phyloP scores from a whole-genome alignment of 2,888 invertebrate species.

The Zhengitettix transpicula region DNA sequence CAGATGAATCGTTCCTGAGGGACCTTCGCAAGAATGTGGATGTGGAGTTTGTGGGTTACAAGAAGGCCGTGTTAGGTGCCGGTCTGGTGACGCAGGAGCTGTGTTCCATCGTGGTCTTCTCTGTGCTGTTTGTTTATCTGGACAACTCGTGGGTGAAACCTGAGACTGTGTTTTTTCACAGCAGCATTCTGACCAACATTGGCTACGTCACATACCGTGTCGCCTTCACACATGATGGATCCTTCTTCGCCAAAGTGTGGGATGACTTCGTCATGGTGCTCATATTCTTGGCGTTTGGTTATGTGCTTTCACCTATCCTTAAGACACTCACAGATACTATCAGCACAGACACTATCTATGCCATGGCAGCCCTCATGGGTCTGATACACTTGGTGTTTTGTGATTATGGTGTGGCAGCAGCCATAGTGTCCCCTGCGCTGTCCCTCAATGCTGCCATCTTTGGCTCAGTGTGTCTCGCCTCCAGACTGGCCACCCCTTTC shows the following conservation, averaged over 20 bases:
- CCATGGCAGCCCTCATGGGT: slow-evolving; percentile 78
- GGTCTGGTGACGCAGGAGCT: slow-evolving; percentile 66
- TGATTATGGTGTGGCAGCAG: slow-evolving; percentile 77
- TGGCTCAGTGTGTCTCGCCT: slow-evolving; percentile 87
- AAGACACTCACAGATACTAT: slow-evolving; percentile 92
- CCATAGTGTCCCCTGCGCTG: slow-evolving; percentile 77
- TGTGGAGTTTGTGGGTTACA: slow-evolving; percentile 52
- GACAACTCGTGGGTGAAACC: slow-evolving; percentile 51
- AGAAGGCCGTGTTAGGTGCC: slow-evolving; percentile 55
- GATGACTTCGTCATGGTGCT: slow-evolving; percentile 61
- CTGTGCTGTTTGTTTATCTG: slow-evolving; percentile 53
- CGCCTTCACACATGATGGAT: slow-evolving; percentile 2
- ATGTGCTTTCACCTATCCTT: slow-evolving; percentile 75
- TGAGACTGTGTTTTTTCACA: slow-evolving; percentile 40
- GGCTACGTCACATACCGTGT: slow-evolving; percentile 42
- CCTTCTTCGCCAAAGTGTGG: slow-evolving; percentile 15
- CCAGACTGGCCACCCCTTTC: slow-evolving; percentile 66
- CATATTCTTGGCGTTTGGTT: slow-evolving; percentile 73
- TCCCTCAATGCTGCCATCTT: slow-evolving; percentile 92
- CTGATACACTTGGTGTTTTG: slow-evolving; percentile 76
- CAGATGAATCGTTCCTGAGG: slow-evolving; percentile 69
- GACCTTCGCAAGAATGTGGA: slow-evolving; percentile 72
- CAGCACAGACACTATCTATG: slow-evolving; percentile 93
- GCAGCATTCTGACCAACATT: slow-evolving; percentile 34
- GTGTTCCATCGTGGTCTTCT: slow-evolving; percentile 56